Percentiles rank a stretch among this genome's conserved stretches.
phyloP scores from a whole-genome alignment of 2,113 vertebrate species.

The Pseudopipra pipra region DNA sequence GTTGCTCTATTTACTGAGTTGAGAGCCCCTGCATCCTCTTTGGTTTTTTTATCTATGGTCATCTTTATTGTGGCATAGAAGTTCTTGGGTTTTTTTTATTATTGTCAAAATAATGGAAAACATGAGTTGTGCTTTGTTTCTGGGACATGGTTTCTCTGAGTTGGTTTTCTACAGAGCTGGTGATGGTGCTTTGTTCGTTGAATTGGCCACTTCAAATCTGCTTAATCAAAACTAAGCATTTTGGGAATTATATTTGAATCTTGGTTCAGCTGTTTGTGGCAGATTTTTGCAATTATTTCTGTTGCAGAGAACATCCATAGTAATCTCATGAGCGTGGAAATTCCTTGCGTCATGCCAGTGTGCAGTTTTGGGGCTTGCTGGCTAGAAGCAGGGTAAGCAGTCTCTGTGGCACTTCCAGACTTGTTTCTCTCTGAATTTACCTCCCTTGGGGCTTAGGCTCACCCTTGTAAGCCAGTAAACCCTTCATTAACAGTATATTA shows the following conservation, averaged over 20 bases:
- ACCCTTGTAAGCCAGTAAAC: neutral
- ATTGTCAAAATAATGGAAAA: neutral
- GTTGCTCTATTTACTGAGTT: neutral
- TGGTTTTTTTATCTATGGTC: neutral
- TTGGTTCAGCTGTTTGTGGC: neutral
- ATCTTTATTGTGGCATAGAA: neutral
- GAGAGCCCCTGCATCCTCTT: neutral
- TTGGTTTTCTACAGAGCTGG: fast-evolving
- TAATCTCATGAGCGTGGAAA: neutral
- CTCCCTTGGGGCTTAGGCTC: neutral
- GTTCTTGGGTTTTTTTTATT: neutral
- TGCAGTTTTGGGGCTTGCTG: fast-evolving
- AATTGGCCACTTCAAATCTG: neutral
- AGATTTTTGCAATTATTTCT: neutral
- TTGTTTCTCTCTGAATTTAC: neutral
- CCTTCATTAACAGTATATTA: neutral
- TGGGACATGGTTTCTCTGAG: neutral
- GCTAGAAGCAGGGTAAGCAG: neutral
- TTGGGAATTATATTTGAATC: neutral
- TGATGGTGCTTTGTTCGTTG: neutral
- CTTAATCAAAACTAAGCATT: neutral
- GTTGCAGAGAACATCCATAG: neutral
- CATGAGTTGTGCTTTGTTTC: neutral
- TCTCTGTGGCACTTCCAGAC: neutral
- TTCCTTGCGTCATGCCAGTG: neutral